phyloP scores from a whole-genome alignment of 1,140 invertebrate genomes.

The Musca vetustissima region DNA sequence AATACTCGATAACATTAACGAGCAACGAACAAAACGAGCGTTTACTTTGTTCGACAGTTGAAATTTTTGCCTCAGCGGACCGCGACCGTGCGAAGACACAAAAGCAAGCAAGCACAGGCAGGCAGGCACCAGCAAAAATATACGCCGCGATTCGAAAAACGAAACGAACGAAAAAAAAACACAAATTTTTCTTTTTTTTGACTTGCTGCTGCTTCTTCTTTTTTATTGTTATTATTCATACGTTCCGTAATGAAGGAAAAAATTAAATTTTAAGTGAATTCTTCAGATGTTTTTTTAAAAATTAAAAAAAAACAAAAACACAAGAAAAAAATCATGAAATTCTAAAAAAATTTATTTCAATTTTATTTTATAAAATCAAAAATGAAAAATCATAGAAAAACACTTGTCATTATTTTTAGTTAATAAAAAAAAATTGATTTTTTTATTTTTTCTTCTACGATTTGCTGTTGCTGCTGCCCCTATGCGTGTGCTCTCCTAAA shows the following conservation, averaged over 20 bases:
- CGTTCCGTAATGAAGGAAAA: constrained; percentile 3
- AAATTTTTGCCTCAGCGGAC: constrained; percentile 22
- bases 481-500: constrained; percentile 15
- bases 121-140: constrained; percentile 10
- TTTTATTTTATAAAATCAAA: not conserved
- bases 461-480: constrained; percentile 4
- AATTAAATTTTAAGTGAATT: too few species aligned
- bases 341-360: too few species aligned
- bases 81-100: constrained; percentile 18
- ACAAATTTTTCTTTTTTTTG: not conserved
- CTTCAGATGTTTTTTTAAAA: too few species aligned
- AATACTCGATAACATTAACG: constrained; percentile 18
- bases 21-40: constrained; percentile 23
- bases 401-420: not conserved
- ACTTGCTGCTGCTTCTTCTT: not conserved
- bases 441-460: too few species aligned
- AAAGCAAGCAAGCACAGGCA: not conserved
- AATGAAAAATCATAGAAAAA: not conserved
- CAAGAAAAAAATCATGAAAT: too few species aligned
- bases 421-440: constrained; percentile 2
- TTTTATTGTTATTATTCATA: constrained; percentile 17
- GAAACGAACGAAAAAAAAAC: not conserved
- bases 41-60: constrained; percentile 21
- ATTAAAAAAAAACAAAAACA: too few species aligned
- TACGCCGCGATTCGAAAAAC: constrained; percentile 15